Evolutionary conservation across 2,888 invertebrate species (phyloP).

Genomic region (Calameuta pallipes): DNA sequence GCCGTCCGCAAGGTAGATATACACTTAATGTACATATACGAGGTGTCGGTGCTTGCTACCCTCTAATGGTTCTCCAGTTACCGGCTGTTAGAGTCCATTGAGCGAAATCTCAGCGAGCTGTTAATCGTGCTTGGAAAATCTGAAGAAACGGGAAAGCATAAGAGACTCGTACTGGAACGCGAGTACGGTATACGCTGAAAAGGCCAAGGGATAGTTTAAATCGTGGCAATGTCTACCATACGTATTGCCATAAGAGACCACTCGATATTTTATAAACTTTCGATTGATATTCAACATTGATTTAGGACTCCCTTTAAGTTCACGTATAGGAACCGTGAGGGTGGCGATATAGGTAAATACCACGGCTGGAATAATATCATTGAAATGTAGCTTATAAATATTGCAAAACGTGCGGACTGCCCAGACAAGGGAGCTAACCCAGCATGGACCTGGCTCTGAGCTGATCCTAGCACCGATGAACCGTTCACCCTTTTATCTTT

Average conservation of each 20-base stretch:
- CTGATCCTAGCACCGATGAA: slow-evolving; percentile 52
- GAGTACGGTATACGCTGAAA: background rate
- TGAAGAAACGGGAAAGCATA: background rate
- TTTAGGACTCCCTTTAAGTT: background rate
- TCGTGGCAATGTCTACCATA: background rate
- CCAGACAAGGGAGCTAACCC: slow-evolving; percentile 17
- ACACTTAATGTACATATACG: background rate
- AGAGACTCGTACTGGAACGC: background rate
- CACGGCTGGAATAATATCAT: slow-evolving; percentile 47
- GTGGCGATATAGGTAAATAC: slow-evolving; percentile 25
- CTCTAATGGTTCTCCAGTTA: background rate
- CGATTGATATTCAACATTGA: background rate
- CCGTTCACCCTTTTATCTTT: slow-evolving; percentile 41
- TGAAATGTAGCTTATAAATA: slow-evolving; percentile 54
- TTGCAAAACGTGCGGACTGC: slow-evolving; percentile 42
- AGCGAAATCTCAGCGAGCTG: background rate
- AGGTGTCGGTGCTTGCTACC: background rate
- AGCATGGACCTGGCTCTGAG: slow-evolving; percentile 19
- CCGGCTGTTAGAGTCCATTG: background rate
- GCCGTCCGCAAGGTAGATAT: background rate
- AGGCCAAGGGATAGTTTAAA: background rate
- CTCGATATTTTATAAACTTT: background rate
- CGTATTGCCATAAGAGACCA: background rate
- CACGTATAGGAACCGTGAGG: background rate
- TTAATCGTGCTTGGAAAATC: background rate